phyloP scores from a whole-genome alignment of 2,113 vertebrate species.

The Scatophagus argus region DNA sequence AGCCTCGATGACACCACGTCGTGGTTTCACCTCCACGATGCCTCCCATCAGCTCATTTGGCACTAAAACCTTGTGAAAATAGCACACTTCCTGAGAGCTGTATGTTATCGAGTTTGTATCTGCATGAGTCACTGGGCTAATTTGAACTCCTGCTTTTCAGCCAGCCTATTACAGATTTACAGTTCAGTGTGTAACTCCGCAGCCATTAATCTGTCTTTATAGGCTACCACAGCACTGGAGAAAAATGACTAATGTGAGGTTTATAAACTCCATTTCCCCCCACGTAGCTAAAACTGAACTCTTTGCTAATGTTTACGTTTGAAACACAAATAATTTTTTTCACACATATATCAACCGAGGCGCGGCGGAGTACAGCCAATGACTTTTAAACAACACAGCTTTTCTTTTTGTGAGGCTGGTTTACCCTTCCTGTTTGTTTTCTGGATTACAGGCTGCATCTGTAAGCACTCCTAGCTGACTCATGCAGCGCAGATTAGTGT shows the following conservation, averaged over 20 bases:
- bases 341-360: conserved; percentile 21
- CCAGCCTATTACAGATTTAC: conserved; percentile 59
- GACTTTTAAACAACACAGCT: conserved; percentile 23
- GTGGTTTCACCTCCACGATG: conserved; percentile 27
- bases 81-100: conserved; percentile 63
- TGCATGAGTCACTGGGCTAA: conserved; percentile 63
- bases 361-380: neutral
- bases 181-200: conserved; percentile 22
- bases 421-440: conserved; percentile 68
- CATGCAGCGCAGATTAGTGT: conserved; percentile 75
- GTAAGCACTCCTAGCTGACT: conserved; percentile 69
- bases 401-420: conserved; percentile 13
- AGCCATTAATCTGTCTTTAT: conserved; percentile 47
- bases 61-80: conserved; percentile 47
- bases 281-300: conserved; percentile 37
- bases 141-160: conserved; percentile 55
- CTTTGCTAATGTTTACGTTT: conserved; percentile 45
- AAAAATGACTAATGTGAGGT: conserved; percentile 49
- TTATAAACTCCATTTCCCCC: conserved; percentile 44
- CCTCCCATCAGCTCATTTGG: conserved; percentile 32
- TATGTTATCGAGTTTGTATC: conserved; percentile 64
- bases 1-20: neutral
- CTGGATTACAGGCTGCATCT: conserved; percentile 64
- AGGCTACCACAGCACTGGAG: neutral
- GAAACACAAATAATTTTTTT: conserved; percentile 30